phyloP scores from a whole-genome alignment of 1,140 invertebrate species.

The Psix sp. region DNA sequence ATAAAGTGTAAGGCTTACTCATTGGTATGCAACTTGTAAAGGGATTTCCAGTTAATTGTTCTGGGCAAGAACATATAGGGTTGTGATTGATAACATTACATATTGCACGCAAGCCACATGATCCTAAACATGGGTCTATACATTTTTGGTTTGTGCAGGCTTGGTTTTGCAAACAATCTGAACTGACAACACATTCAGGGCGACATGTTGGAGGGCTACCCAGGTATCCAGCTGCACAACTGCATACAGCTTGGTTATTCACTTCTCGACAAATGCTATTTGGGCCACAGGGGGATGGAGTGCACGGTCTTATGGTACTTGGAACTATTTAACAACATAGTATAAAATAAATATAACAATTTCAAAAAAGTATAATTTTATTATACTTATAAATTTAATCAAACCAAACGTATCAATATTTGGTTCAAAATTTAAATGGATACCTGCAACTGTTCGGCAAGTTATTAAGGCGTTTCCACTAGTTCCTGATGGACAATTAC shows the following conservation, averaged over 20 bases:
- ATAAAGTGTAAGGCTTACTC: constrained; percentile 60
- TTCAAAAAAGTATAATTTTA: no score
- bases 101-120: constrained; percentile 72
- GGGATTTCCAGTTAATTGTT: constrained; percentile 80
- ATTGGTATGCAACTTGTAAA: constrained; percentile 72
- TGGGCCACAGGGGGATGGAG: constrained; percentile 84
- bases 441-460: constrained; percentile 75
- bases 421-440: background rate
- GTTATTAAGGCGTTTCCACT: constrained; percentile 83
- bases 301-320: constrained; percentile 79
- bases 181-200: constrained; percentile 77
- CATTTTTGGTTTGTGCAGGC: constrained; percentile 74
- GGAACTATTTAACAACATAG: constrained; percentile 19
- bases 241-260: constrained; percentile 79
- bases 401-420: no score
- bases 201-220: constrained; percentile 81
- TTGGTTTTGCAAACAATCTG: constrained; percentile 69
- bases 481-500: constrained; percentile 80
- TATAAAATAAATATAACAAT: constrained; percentile 3
- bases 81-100: constrained; percentile 73
- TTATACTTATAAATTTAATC: no score
- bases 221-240: constrained; percentile 80
- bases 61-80: constrained; percentile 79
- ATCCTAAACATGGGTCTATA: constrained; percentile 71
- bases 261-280: constrained; percentile 83